phyloP scores from a whole-genome alignment of 1,140 invertebrate genomes.

The Elysia chlorotica region DNA sequence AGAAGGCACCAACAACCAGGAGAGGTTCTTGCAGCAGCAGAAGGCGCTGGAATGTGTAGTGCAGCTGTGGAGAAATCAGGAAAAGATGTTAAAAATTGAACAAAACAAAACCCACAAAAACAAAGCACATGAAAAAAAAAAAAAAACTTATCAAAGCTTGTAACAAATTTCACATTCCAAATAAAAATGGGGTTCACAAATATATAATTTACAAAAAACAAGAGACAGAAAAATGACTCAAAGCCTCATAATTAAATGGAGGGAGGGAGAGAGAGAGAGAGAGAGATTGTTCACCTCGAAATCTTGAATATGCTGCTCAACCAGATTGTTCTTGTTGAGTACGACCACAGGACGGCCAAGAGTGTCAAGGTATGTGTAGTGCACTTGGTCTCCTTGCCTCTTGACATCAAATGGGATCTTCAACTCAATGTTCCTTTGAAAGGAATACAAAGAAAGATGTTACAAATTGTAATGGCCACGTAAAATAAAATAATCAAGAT shows the following conservation, averaged over 20 bases:
- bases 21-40: constrained; percentile 90
- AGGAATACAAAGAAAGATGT: too few species aligned
- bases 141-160: background rate
- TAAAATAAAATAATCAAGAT: too few species aligned
- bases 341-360: constrained; percentile 88
- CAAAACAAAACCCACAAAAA: too few species aligned
- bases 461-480: too few species aligned
- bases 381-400: constrained; percentile 75
- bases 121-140: too few species aligned
- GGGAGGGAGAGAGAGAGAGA: background rate
- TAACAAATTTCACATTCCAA: too few species aligned
- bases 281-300: constrained; percentile 67
- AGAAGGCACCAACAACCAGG: constrained; percentile 85
- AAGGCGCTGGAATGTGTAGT: constrained; percentile 84
- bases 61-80: constrained; percentile 66
- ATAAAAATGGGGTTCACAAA: too few species aligned
- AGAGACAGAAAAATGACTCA: too few species aligned
- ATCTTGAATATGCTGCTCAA: constrained; percentile 96
- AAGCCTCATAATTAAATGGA: too few species aligned
- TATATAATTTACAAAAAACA: too few species aligned
- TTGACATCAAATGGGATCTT: constrained; percentile 82
- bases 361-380: constrained; percentile 95
- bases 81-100: background rate
- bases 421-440: constrained; percentile 75
- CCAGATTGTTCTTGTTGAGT: constrained; percentile 85